Conservation (phyloP, 2,888 invertebrate genomes). For the Melipona beecheii region DNA sequence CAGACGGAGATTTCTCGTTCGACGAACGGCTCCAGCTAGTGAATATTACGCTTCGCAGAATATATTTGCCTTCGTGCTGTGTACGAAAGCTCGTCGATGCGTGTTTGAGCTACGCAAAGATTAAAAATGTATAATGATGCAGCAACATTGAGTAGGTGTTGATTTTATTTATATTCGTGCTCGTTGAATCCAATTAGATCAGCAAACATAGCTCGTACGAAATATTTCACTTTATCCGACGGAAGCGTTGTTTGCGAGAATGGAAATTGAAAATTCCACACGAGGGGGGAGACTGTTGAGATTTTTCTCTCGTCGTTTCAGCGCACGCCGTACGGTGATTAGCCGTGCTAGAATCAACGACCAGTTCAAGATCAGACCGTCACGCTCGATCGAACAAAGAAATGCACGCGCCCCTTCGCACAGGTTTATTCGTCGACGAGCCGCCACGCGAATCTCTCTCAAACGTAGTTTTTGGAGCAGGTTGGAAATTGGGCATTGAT, state of each 20-base stretch:
- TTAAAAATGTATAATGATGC: neutral
- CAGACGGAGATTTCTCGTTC: too few relatives aligned
- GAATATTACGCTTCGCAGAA: neutral
- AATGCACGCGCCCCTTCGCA: conserved; percentile 67
- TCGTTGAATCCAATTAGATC: neutral
- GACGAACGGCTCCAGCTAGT: too few relatives aligned
- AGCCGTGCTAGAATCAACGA: conserved; percentile 13
- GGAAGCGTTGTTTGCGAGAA: too few relatives aligned
- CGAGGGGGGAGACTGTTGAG: conserved; percentile 3
- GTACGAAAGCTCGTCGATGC: too few relatives aligned
- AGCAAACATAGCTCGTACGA: neutral
- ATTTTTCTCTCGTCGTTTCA: conserved; percentile 13
- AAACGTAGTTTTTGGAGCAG: neutral
- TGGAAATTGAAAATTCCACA: neutral
- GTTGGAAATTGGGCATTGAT: neutral
- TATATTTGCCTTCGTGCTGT: neutral
- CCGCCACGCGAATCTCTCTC: conserved; percentile 56
- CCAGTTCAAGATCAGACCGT: conserved; percentile 58
- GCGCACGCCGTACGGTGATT: conserved; percentile 38
- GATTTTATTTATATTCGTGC: neutral
- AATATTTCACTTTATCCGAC: neutral
- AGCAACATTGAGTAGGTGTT: neutral
- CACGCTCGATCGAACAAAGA: conserved; percentile 74
- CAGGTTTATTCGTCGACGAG: conserved; percentile 76
- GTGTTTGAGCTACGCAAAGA: neutral